Base-by-base conservation (phyloP, 1,140 invertebrate species). In the Gonioctena quinquepunctata region DNA sequence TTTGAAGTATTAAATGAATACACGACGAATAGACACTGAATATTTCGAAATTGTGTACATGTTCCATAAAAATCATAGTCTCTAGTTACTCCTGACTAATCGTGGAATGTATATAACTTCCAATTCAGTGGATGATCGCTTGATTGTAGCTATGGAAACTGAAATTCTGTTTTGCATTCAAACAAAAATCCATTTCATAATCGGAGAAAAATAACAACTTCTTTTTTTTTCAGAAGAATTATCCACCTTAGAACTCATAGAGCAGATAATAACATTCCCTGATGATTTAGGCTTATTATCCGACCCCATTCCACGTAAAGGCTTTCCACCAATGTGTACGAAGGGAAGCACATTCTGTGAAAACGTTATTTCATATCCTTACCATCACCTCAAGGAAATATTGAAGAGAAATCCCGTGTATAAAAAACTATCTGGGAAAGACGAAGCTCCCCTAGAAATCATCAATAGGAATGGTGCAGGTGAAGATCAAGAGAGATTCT, bases 281-380 rank as follows among this genome's bases (percentile, higher is more conserved):
- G 70, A 72, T 49, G 63, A 18, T 57, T 56, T 21, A 67, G 64
- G 19, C 21, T 64, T 1, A 48, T 52, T 19, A 64, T 69, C 28
- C 11, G 70, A 72, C 11, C 60, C 70, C 2, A 13, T 57, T 0
- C 26, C 61, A 27, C 23, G 56, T 7, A 64, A 69, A 11, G 68
- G 70, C 49, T 13, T 2, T 42, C 33, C 33, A 42, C 71, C 71
- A 11, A 72, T 62, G 21, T 79, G 78, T 50, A 75, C 78, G 6
- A 63, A 70, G 4, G 73, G 72, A 13, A 63, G 60, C 2, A 77
- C 74, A 2, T 79, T 75, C 49, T 80, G 79, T 61, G 79, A 80
- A 60, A 63, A 77, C 13, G 67, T 79, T 21, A 71, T 76, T 7
- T 19, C 68, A 5, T 80, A 80, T 56, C 79, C 79, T 18, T 72